Evolutionary conservation across 2,113 vertebrate genomes (phyloP), one percentile per base, ranked within the genome.

Genomic region (Physeter macrocephalus): DNA sequence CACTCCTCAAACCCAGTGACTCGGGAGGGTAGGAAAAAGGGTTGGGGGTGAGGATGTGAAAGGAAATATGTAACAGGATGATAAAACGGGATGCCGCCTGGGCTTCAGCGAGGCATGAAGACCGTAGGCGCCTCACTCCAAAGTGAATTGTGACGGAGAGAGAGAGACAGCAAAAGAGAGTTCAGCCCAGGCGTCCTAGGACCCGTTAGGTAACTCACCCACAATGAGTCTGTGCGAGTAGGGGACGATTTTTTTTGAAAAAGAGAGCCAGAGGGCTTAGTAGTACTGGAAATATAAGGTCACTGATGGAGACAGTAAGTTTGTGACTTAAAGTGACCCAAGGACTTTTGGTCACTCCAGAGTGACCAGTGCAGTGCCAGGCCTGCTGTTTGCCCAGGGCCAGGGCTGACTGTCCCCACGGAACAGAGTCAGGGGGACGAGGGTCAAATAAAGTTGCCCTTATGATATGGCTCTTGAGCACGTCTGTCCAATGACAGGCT

Each of bases 41-140:
- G 15, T 11, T 1, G 0, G 4, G 9, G 34, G 0, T 15, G 13
- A 69, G 39, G n/a, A 6, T 4, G 5, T 10, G 59, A 27, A 36
- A 54, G 82, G 39, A 43, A 23, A 14, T 31, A 10, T 0, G 2
- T 8, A 36, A 39, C 46, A 23, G 71, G 86, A 6, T 8, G 25
- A 34, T 27, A 10, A n/a, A 46, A 1, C 10, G 11, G 23, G 14
- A 8, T 3, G 18, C 31, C 18, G 61, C 46, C 34, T 5, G 69
- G 61, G 31, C n/a, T 36, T 67, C 69, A 15, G 1, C 9, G 31
- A 62, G 61, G 4, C 34, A 27, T 8, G 25, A 17, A 72, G 61
- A 41, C 71, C 6, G 0, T 1, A 31, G 46, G 7, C 0, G 8
- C 34, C 81, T 87, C 9, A 1, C 20, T 25, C n/a, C 83, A 57